Evolutionary conservation across 2,113 vertebrate genomes (phyloP).

Genomic region (Turdus rufiventris): DNA sequence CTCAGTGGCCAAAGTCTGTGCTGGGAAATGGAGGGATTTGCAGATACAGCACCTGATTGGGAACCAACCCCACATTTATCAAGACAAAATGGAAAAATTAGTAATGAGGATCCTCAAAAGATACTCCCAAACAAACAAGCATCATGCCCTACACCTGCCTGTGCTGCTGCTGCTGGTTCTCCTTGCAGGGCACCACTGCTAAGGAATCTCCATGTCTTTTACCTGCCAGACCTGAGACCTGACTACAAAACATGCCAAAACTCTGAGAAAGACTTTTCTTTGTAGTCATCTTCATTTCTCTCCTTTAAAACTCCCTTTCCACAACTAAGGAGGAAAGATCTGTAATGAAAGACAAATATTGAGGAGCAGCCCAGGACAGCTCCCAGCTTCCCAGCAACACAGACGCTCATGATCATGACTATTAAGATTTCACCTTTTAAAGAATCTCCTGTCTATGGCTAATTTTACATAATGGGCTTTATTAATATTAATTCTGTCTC

Average conservation of each 20-base stretch:
- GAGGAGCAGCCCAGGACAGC: constrained; percentile 28
- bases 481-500: not conserved
- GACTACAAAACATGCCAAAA: not conserved
- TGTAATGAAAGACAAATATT: not conserved
- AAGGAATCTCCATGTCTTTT: not conserved
- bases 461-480: not conserved
- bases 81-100: not conserved
- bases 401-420: constrained; percentile 8
- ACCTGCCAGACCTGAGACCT: not conserved
- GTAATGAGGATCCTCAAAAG: not conserved
- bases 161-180: not conserved
- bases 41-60: not conserved
- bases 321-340: not conserved
- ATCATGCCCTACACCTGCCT: fast-evolving
- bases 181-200: not conserved
- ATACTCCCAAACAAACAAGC: not conserved
- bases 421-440: constrained; percentile 38
- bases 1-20: not conserved
- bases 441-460: constrained; percentile 8
- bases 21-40: not conserved
- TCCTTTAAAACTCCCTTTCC: not conserved
- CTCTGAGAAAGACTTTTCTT: not conserved
- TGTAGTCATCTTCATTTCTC: not conserved
- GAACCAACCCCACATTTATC: not conserved
- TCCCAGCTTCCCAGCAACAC: constrained; percentile 46